phyloP scores from a whole-genome alignment of 2,797 vertebrate genomes.

The Centroberyx gerrardi region DNA sequence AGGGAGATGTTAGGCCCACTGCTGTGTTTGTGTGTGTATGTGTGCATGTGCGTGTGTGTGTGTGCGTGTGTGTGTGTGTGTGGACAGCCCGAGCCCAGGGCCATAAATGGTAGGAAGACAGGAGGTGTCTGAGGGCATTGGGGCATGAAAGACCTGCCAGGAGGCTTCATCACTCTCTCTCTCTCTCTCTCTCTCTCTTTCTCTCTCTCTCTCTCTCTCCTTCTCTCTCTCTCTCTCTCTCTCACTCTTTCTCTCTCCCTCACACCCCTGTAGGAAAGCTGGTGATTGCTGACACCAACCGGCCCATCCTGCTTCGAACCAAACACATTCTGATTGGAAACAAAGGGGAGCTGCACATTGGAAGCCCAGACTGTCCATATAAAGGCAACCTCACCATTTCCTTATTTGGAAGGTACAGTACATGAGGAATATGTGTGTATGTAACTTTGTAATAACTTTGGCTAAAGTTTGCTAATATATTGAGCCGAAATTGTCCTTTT shows the following conservation, averaged over 20 bases:
- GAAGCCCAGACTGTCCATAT: conserved; percentile 92
- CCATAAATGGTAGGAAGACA: conserved; percentile 62
- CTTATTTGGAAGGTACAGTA: conserved; percentile 92
- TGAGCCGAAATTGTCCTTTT: too few species aligned
- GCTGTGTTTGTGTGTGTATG: not conserved
- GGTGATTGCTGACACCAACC: conserved; percentile 89
- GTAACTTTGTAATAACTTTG: too few species aligned
- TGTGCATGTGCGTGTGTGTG: not conserved
- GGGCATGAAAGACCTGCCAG: conserved; percentile 52
- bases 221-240: not conserved
- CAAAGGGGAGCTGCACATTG: conserved; percentile 91
- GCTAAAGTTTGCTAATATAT: too few species aligned
- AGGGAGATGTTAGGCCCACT: not conserved
- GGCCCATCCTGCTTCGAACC: conserved; percentile 88
- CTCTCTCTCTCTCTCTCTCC: not conserved
- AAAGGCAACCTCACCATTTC: conserved; percentile 90
- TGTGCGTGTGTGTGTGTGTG: conserved; percentile 22
- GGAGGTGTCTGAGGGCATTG: conserved; percentile 52
- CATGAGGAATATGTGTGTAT: not conserved
- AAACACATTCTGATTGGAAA: conserved; percentile 93
- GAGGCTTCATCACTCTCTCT: conserved; percentile 26
- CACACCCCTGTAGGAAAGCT: conserved; percentile 87
- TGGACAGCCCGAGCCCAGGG: conserved; percentile 33
- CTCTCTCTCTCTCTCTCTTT: not conserved
- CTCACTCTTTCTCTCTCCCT: not conserved